Evolutionary conservation across 2,797 vertebrate species (phyloP).

Genomic region (Malurus leucopterus): DNA sequence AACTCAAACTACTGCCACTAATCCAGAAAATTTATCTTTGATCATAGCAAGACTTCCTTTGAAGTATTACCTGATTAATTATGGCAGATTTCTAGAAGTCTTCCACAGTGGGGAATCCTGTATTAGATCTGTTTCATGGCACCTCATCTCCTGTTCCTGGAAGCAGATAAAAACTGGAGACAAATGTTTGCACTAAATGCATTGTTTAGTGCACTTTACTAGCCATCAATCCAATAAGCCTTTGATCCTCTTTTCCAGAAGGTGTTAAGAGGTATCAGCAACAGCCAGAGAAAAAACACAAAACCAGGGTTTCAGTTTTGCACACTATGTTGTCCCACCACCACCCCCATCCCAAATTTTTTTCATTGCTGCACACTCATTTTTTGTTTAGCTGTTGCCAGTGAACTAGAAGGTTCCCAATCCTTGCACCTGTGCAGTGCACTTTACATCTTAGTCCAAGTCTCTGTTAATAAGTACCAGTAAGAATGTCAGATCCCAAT

Average conservation of each 20-base stretch:
- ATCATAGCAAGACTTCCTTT: neutral
- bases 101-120: neutral
- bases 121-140: neutral
- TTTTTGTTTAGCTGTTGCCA: neutral
- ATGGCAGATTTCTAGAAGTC: neutral
- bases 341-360: neutral
- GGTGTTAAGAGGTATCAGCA: neutral
- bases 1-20: neutral
- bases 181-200: neutral
- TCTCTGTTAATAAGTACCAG: neutral
- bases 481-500: neutral
- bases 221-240: neutral
- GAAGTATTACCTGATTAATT: neutral
- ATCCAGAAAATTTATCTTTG: neutral
- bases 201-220: neutral
- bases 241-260: neutral
- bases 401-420: neutral
- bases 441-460: neutral
- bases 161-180: neutral
- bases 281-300: neutral
- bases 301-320: neutral
- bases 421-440: neutral
- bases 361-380: neutral
- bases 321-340: neutral
- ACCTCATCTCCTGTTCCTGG: neutral